A percentile compares a stretch with the other conserved stretches of the same genome.
Evolutionary conservation across 2,888 invertebrate species (phyloP).

Genomic region (Argyra leucocephala): DNA sequence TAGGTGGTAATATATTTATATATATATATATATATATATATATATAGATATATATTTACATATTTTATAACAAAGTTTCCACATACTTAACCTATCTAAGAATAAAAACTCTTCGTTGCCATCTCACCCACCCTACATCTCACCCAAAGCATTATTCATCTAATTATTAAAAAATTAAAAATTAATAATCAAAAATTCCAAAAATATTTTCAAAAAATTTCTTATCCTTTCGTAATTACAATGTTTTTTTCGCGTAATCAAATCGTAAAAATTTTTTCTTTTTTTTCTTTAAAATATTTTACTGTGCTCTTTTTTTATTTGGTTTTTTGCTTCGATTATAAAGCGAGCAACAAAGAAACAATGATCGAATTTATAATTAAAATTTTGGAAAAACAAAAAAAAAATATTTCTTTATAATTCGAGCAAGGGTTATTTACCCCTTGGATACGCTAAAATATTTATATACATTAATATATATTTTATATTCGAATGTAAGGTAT

Average conservation of each 20-base stretch:
- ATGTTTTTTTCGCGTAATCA: background rate
- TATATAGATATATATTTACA: no score
- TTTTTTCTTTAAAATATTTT: no score
- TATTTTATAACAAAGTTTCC: no score
- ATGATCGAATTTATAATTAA: background rate
- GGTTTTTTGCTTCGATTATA: no score
- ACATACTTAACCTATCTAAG: no score
- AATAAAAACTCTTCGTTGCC: no score
- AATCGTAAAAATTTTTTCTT: background rate
- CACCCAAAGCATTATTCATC: background rate
- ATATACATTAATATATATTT: background rate
- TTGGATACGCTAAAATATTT: background rate
- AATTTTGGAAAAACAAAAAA: background rate
- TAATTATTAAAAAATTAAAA: conserved; percentile 4
- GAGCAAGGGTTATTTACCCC: background rate
- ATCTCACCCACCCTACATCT: no score
- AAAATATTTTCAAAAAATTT: background rate
- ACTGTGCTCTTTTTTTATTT: no score
- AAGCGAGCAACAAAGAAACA: background rate
- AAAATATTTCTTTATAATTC: background rate
- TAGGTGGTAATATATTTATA: no score
- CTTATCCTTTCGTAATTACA: background rate
- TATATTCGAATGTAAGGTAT: no score
- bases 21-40: no score
- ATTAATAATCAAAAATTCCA: conserved; percentile 1